Conservation (phyloP, 2,888 invertebrate genomes). For the Aproaerema taeniolella region DNA sequence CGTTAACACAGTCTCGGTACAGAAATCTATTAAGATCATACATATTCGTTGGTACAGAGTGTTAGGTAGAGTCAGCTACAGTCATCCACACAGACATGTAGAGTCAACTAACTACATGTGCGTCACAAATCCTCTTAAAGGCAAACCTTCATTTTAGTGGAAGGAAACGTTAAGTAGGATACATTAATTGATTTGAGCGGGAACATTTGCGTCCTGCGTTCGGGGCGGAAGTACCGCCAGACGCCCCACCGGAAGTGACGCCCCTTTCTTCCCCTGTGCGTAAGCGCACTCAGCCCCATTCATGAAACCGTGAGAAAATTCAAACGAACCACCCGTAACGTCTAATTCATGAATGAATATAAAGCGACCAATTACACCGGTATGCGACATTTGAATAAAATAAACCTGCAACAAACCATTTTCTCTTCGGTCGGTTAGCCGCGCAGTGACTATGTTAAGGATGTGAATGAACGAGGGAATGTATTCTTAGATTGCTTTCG, state of each 20-base stretch:
- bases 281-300: conserved; percentile 40
- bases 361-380: conserved; percentile 42
- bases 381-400: conserved; percentile 42
- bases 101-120: too few species aligned
- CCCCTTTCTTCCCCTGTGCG: conserved; percentile 60
- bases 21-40: too few species aligned
- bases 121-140: too few species aligned
- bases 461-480: conserved; percentile 45
- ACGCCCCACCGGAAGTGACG: conserved; percentile 65
- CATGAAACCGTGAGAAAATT: conserved; percentile 59
- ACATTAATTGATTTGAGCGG: conserved; percentile 34
- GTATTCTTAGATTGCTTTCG: conserved; percentile 43
- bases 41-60: too few species aligned
- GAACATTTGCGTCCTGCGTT: conserved; percentile 64
- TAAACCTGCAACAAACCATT: conserved; percentile 35
- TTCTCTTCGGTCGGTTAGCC: conserved; percentile 42
- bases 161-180: conserved; percentile 54
- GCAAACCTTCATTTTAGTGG: conserved; percentile 17
- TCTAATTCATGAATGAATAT: conserved; percentile 62
- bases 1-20: too few species aligned
- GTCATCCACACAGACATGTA: too few species aligned
- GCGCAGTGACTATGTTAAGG: conserved; percentile 26
- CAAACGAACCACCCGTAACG: conserved; percentile 49
- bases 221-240: conserved; percentile 61
- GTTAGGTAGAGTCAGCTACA: too few species aligned